Conservation (phyloP, 2,113 vertebrate genomes). For the Gallinago jamesoni region DNA sequence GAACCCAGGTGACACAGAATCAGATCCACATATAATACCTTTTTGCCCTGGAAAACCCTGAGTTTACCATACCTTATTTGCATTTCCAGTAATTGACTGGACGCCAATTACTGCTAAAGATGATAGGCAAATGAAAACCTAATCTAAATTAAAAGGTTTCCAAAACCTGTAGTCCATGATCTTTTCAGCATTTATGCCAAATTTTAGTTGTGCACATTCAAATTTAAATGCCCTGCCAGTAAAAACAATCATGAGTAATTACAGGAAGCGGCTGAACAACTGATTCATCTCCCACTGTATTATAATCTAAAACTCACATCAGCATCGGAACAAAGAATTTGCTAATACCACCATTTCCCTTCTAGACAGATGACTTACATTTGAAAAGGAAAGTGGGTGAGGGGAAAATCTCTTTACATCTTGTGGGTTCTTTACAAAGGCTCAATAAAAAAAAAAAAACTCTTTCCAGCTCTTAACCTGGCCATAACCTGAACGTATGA, state of each 20-base stretch:
- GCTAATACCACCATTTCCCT: not conserved
- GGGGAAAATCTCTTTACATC: not conserved
- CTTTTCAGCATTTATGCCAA: not conserved
- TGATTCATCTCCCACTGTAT: not conserved
- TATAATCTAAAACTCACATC: not conserved
- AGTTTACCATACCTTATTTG: not conserved
- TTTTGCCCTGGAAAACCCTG: not conserved
- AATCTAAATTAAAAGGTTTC: not conserved
- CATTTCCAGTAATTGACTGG: not conserved
- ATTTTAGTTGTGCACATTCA: not conserved
- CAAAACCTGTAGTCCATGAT: not conserved
- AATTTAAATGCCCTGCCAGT: not conserved
- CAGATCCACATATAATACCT: not conserved
- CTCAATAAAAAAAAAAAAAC: not conserved
- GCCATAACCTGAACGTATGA: not conserved
- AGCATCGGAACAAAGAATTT: not conserved
- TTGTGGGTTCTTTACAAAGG: not conserved
- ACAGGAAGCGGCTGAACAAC: not conserved
- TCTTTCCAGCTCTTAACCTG: not conserved
- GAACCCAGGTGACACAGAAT: not conserved
- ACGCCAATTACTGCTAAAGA: not conserved
- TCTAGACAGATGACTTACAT: not conserved
- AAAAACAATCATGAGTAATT: not conserved
- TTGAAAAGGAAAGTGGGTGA: not conserved
- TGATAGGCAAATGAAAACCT: not conserved